Conservation (phyloP, 2,888 invertebrate species). For the Helicoverpa assulta region DNA sequence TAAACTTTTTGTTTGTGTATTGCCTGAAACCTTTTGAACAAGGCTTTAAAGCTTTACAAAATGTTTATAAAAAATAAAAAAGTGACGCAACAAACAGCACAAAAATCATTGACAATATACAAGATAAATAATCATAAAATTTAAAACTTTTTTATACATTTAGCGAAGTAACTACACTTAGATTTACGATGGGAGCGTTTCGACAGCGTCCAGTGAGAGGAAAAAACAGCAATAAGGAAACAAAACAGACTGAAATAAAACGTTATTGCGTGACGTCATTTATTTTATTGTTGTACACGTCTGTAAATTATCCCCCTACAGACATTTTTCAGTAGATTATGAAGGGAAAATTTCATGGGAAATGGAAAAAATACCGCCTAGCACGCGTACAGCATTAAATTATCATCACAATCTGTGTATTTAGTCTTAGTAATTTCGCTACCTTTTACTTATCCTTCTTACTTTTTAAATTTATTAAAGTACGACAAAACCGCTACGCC, state of each 20-base stretch:
- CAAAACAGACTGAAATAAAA: constrained; percentile 49
- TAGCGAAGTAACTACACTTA: constrained; percentile 10
- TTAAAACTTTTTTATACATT: constrained; percentile 4
- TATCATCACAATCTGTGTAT: background rate
- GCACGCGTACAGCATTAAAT: too few relatives aligned
- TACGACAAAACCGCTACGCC: too few relatives aligned
- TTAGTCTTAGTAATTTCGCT: too few relatives aligned
- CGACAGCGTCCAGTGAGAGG: constrained; percentile 20
- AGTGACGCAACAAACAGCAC: too few relatives aligned
- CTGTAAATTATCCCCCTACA: constrained; percentile 15
- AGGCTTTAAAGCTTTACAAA: too few relatives aligned
- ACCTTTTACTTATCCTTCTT: too few relatives aligned
- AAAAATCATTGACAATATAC: too few relatives aligned
- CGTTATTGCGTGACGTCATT: constrained; percentile 33
- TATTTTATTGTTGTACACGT: constrained; percentile 41
- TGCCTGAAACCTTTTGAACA: too few relatives aligned
- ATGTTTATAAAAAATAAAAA: too few relatives aligned
- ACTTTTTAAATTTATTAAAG: too few relatives aligned
- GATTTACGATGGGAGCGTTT: constrained; percentile 18
- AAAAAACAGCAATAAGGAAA: constrained; percentile 47
- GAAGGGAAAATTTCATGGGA: background rate
- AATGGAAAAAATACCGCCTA: too few relatives aligned
- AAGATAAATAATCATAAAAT: background rate
- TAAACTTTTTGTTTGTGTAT: too few relatives aligned
- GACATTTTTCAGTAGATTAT: background rate